Conservation (phyloP, 2,113 vertebrate species). For the Lepisosteus oculatus region DNA sequence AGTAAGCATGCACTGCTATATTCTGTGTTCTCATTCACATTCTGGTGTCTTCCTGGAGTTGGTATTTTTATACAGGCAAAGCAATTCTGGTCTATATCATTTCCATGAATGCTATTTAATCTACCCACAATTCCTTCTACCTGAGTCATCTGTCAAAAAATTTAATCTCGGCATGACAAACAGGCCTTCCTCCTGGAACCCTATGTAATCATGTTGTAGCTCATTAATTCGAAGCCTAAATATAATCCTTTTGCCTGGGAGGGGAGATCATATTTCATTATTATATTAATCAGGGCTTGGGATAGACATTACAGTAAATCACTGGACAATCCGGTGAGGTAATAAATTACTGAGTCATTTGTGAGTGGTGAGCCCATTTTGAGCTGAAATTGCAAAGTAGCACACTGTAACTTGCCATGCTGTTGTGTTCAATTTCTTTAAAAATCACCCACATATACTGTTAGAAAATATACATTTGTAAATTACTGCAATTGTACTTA, state of each 20-base stretch:
- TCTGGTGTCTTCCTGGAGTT: not conserved
- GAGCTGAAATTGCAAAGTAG: not conserved
- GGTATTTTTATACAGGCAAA: conserved; percentile 14
- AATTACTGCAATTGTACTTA: no score
- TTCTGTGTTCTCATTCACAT: conserved; percentile 36
- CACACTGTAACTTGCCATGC: not conserved
- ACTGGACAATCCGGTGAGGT: not conserved
- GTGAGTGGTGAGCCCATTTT: conserved; percentile 11
- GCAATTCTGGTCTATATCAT: conserved; percentile 38
- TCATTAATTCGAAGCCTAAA: conserved; percentile 32
- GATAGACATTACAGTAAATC: conserved; percentile 24
- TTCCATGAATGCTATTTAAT: conserved; percentile 51
- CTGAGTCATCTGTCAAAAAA: conserved; percentile 30
- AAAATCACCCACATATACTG: not conserved
- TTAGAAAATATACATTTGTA: no score
- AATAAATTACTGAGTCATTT: conserved; percentile 10
- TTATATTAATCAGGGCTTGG: conserved; percentile 30
- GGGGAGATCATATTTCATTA: conserved; percentile 36
- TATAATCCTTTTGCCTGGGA: conserved; percentile 16
- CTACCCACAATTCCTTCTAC: conserved; percentile 38
- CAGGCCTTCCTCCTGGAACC: conserved; percentile 13
- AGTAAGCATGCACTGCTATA: no score
- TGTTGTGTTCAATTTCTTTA: not conserved
- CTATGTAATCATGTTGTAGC: conserved; percentile 25
- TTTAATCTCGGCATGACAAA: conserved; percentile 34